Evolutionary conservation across 1,140 invertebrate genomes (phyloP).

Genomic region (Papilio dardanus): DNA sequence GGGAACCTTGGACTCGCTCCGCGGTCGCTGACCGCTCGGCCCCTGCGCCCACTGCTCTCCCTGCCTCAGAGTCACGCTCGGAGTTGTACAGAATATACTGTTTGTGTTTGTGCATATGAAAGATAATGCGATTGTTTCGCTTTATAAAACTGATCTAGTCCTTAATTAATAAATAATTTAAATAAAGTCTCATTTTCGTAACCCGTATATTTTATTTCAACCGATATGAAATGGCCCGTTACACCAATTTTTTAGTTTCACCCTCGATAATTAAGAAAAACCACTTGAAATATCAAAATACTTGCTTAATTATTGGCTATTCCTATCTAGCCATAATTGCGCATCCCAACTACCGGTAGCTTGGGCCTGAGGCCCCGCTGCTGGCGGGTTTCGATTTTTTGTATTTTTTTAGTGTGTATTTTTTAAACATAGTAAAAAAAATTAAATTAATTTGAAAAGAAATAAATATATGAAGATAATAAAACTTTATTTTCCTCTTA

Average conservation of each 20-base stretch:
- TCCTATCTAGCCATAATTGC: background rate
- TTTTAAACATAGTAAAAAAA: too few species aligned
- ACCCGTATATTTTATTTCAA: slow-evolving; percentile 47
- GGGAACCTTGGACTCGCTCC: slow-evolving; percentile 67
- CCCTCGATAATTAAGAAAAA: background rate
- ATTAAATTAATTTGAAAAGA: too few species aligned
- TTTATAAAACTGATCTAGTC: slow-evolving; percentile 74
- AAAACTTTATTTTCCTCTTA: background rate
- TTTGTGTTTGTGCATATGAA: slow-evolving; percentile 71
- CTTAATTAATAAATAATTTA: slow-evolving; percentile 63
- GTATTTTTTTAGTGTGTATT: too few species aligned
- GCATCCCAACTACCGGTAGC: too few species aligned
- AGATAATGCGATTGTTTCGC: slow-evolving; percentile 67
- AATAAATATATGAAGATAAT: background rate
- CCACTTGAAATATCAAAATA: too few species aligned
- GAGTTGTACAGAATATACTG: slow-evolving; percentile 70
- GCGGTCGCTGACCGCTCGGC: slow-evolving; percentile 67
- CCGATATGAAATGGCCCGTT: background rate
- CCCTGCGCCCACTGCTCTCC: slow-evolving; percentile 49
- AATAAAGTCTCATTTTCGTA: slow-evolving; percentile 55
- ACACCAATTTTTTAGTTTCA: background rate
- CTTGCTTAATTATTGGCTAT: too few species aligned
- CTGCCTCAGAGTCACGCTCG: slow-evolving; percentile 55
- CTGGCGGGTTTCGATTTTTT: too few species aligned
- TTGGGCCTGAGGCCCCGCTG: too few species aligned